A percentile compares a stretch with the other conserved stretches of the same genome.
phyloP scores from a whole-genome alignment of 2,888 invertebrate genomes.

The Drosophila yooni region DNA sequence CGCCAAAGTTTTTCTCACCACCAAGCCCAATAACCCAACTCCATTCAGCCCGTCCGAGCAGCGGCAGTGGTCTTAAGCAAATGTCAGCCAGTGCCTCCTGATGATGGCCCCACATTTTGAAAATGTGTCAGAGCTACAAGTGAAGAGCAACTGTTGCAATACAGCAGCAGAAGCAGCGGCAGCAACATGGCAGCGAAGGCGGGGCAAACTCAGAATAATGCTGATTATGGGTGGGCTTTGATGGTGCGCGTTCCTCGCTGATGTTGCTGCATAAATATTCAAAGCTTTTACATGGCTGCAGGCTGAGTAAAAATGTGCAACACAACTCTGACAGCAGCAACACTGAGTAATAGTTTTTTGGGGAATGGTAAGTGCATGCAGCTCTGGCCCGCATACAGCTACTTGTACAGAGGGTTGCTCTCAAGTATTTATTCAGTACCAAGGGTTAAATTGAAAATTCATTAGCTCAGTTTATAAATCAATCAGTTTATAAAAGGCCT shows the following conservation, averaged over 20 bases:
- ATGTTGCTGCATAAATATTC: conserved; percentile 75
- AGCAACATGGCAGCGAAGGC: conserved; percentile 15
- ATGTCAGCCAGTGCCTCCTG: conserved; percentile 72
- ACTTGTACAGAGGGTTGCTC: conserved; percentile 51
- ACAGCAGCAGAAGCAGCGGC: conserved; percentile 20
- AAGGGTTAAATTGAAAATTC: conserved; percentile 32
- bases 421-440: conserved; percentile 34
- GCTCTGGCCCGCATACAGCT: conserved; percentile 50
- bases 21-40: background rate
- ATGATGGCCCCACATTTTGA: conserved; percentile 77
- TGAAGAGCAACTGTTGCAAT: conserved; percentile 78
- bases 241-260: conserved; percentile 29
- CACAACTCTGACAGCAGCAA: conserved; percentile 37
- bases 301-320: conserved; percentile 80
- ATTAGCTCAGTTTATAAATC: conserved; percentile 23
- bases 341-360: conserved; percentile 10
- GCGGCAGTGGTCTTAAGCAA: conserved; percentile 65
- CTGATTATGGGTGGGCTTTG: conserved; percentile 55
- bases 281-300: conserved; percentile 79
- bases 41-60: conserved; percentile 15
- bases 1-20: conserved; percentile 64
- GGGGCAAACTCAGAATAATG: conserved; percentile 42
- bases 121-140: conserved; percentile 80
- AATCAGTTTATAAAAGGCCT: background rate
- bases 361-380: conserved; percentile 47